phyloP scores from a whole-genome alignment of 2,113 vertebrate genomes.

The Cyanocitta stelleri region DNA sequence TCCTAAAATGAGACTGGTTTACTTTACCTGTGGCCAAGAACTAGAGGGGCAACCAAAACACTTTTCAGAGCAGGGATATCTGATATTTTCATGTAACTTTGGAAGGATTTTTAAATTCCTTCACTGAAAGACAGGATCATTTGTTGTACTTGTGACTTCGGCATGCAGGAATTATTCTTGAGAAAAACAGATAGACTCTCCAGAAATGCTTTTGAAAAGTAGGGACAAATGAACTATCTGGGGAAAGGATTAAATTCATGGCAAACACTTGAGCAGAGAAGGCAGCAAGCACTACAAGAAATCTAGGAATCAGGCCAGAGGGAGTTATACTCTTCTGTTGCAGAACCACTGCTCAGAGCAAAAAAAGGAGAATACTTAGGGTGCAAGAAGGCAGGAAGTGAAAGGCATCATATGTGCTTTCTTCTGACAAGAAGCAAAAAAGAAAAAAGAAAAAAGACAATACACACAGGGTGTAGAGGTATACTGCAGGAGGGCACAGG shows the following conservation, averaged over 20 bases:
- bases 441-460: not conserved
- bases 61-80: not conserved
- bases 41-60: not conserved
- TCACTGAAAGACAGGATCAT: not conserved
- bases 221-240: not conserved
- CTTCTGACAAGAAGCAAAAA: not conserved
- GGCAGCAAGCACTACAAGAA: not conserved
- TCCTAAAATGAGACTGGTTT: constrained; percentile 9
- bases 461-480: not conserved
- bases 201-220: constrained; percentile 8
- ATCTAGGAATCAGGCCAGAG: not conserved
- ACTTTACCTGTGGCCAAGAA: not conserved
- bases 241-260: not conserved
- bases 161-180: constrained; percentile 7
- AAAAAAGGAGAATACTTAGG: not conserved
- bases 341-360: not conserved
- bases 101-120: constrained; percentile 17
- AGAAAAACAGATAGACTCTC: not conserved
- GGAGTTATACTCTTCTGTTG: not conserved
- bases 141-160: constrained; percentile 23
- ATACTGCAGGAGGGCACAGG: not conserved
- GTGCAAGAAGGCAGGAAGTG: not conserved
- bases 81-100: not conserved
- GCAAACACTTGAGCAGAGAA: not conserved
- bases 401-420: not conserved